Base-by-base conservation (phyloP, 1,140 invertebrate genomes). In the Maconellicoccus hirsutus region DNA sequence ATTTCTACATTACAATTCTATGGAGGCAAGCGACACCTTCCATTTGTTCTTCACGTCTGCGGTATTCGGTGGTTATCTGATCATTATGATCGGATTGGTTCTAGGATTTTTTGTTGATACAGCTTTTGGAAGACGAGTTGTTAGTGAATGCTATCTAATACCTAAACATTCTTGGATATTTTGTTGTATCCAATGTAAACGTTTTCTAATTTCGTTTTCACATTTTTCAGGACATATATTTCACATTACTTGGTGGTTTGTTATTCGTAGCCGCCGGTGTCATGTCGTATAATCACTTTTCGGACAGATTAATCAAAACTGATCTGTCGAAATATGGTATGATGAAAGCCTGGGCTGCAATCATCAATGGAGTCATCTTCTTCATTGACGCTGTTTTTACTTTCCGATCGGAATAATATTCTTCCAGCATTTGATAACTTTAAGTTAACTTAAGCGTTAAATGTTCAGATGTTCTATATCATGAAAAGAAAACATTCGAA, bases 161-260 rank as follows among this genome's bases (percentile, higher is more conserved):
- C 39, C n/a, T 42, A 8, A 42, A 42, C 39, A 42, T 8, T 42
- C n/a, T 42, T 42, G 39, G 8, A 10, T n/a, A 42, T 42, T 42
- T 42, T 10, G n/a, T 42, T 42, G n/a, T 42, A 42, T 10, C 8
- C 8, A 10, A 42, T n/a, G 39, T n/a, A n/a, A n/a, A n/a, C n/a
- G n/a, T n/a, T n/a, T n/a, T n/a, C 4, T 66, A 26, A 23, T 4
- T 66, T 66, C 25, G 2, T 6, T 66, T 66, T 8, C 10, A 25
- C 25, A 16, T 23, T 26, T n/a, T n/a, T n/a, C n/a, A 66, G 61
- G 61, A 66, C 61, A 23, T 66, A 66, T 66, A 66, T 66, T 66
- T 66, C 61, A 66, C 61, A 25, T 6, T 66, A 66, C 61, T 66
- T 66, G 61, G 61, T 66, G 61, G 61, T 66, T 23, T 66, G 61